A percentile compares a stretch with the other conserved stretches of the same genome.
Evolutionary conservation across 2,888 invertebrate species (phyloP).

Genomic region (Disparrhopalites patrizii): DNA sequence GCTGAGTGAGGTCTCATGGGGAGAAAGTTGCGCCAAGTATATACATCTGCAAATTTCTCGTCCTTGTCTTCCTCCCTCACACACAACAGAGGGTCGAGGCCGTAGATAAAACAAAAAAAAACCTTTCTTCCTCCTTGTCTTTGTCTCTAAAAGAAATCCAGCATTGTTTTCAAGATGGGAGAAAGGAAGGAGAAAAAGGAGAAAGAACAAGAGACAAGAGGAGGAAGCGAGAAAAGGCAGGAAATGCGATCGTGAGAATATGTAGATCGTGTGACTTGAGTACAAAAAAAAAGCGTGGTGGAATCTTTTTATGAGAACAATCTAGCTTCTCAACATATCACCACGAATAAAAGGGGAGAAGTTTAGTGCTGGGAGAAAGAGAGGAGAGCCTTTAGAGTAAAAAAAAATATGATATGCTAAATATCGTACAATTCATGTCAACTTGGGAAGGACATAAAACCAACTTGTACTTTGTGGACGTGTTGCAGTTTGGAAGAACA

Average conservation of each 20-base stretch:
- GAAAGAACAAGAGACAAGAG: neutral
- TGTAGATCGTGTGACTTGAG: constrained; percentile 7
- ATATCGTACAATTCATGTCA: constrained; percentile 17
- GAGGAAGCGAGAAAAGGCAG: neutral
- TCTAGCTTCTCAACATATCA: constrained; percentile 23
- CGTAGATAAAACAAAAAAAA: too few relatives aligned
- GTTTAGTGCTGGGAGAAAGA: too few relatives aligned
- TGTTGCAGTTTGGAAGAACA: too few relatives aligned
- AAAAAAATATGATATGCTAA: constrained; percentile 9
- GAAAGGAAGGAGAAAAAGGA: too few relatives aligned
- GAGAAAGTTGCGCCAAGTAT: constrained; percentile 22
- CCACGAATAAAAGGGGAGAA: too few relatives aligned
- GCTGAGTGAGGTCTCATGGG: constrained; percentile 26
- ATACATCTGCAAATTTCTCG: neutral
- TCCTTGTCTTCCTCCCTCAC: neutral
- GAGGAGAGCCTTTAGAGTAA: neutral
- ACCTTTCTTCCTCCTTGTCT: neutral
- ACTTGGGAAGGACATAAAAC: constrained; percentile 1
- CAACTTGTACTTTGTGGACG: too few relatives aligned
- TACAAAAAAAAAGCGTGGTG: too few relatives aligned
- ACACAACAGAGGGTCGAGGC: too few relatives aligned
- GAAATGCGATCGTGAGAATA: too few relatives aligned
- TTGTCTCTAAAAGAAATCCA: too few relatives aligned
- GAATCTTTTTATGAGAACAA: constrained; percentile 11
- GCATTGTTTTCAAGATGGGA: too few relatives aligned